Evolutionary conservation across 2,888 invertebrate species (phyloP), one percentile per base, ranked within the genome.

Genomic region (Danaus chrysippus): DNA sequence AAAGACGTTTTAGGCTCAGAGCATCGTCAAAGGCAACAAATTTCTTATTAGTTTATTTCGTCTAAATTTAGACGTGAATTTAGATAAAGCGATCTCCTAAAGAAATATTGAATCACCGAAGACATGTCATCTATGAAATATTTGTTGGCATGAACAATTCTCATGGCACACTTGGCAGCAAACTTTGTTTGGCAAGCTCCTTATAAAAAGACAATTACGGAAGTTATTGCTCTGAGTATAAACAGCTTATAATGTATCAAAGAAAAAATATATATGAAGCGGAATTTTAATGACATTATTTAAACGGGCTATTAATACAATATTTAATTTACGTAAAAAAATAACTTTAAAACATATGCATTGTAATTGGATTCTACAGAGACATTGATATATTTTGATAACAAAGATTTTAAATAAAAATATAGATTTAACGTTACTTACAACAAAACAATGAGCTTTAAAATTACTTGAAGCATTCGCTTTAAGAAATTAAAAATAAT

Each of bases 91-190:
- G 42, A 3, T 15, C 54, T 42, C 34, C 41, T 58, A 58, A 41
- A 15, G 53, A 55, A 64, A 60, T 42, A 66, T 49, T 52, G 60
- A 58, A 61, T 59, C 56, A 59, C 55, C 59, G 59, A 52, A 58
- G 58, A 62, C 56, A 62, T 55, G 55, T 62, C 54, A 65, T 66
- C 61, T 59, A 68, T 67, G 66, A 76, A 77, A 74, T 79, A 76
- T 79, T 75, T 81, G 75, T 76, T 79, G 78, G 76, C 76, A 76
- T 70, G 66, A 72, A 71, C 76, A 73, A 70, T 71, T 70, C 73
- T 70, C 70, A 73, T 79, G 81, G 79, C 83, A 81, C 73, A 78
- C 75, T 81, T 81, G 79, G 76, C 77, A 73, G 71, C 79, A 62
- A 10, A 43, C 63, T 60, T 65, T 61, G 58, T 61, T 68, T 70